Conservation (phyloP, 2,888 invertebrate species). For the Mythimna impura region DNA sequence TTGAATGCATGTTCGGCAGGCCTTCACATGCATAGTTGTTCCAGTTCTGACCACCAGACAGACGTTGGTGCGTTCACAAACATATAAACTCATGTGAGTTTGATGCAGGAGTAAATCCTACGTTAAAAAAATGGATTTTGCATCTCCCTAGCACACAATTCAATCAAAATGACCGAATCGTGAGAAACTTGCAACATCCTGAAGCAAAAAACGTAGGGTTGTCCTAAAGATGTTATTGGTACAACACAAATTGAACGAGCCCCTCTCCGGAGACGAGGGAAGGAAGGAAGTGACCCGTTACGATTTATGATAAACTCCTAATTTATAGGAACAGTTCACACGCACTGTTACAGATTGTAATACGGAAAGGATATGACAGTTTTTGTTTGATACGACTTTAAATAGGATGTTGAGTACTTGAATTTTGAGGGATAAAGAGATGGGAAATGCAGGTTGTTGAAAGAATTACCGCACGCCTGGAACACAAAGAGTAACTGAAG, state of each 20-base stretch:
- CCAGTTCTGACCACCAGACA: no score
- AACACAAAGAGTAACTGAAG: no score
- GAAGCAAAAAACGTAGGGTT: conserved; percentile 35
- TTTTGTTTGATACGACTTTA: conserved; percentile 46
- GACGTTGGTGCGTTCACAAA: no score
- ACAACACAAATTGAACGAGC: conserved; percentile 36
- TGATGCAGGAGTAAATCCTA: no score
- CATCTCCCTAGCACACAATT: background rate
- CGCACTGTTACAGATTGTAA: conserved; percentile 59
- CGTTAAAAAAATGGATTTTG: background rate
- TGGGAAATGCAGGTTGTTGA: background rate
- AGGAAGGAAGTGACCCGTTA: conserved; percentile 73
- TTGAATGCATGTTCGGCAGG: no score
- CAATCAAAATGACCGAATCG: conserved; percentile 24
- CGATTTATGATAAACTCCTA: conserved; percentile 46
- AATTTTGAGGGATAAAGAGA: background rate
- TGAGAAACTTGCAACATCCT: conserved; percentile 48
- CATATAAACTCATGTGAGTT: no score
- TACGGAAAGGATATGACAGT: conserved; percentile 56
- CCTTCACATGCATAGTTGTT: background rate
- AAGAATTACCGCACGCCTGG: no score
- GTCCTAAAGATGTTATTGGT: conserved; percentile 45
- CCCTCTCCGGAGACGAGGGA: conserved; percentile 37
- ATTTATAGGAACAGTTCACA: conserved; percentile 70
- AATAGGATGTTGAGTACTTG: conserved; percentile 25